A percentile compares a stretch with the other conserved stretches of the same genome.
These are phyloP conservation scores for Cepaea hortensis DNA, from an alignment of 2,888 invertebrate genomes.

Conservation along the genomic window DNA sequence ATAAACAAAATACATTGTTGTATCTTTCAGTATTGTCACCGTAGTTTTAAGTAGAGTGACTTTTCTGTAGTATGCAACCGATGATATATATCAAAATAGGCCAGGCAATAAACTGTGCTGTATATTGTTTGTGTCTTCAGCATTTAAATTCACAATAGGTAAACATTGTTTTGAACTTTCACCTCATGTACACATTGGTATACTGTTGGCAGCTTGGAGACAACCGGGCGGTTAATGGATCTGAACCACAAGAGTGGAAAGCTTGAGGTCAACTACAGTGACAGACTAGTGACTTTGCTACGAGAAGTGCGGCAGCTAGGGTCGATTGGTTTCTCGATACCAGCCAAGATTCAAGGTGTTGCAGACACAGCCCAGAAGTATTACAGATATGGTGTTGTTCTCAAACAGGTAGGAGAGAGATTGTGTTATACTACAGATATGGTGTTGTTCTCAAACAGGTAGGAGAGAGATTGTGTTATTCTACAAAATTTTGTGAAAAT, in stretches of 20 bases:
- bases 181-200: too few species aligned
- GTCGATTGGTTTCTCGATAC: slow-evolving; percentile 86
- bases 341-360: slow-evolving; percentile 84
- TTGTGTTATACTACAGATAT: slow-evolving; percentile 88
- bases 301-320: slow-evolving; percentile 91
- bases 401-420: slow-evolving; percentile 86
- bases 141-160: too few species aligned
- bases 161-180: too few species aligned
- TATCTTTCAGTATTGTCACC: too few species aligned
- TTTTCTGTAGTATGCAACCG: too few species aligned
- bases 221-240: slow-evolving; percentile 78
- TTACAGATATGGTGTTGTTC: slow-evolving; percentile 87
- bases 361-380: slow-evolving; percentile 86
- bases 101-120: too few species aligned
- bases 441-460: slow-evolving; percentile 93
- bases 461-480: background rate
- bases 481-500: background rate
- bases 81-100: too few species aligned
- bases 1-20: too few species aligned
- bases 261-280: slow-evolving; percentile 90
- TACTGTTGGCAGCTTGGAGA: slow-evolving; percentile 74
- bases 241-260: slow-evolving; percentile 77
- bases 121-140: too few species aligned
- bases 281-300: slow-evolving; percentile 87
- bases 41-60: too few species aligned